Evolutionary conservation across 2,888 invertebrate genomes (phyloP), one percentile per base, ranked within the genome.

Genomic region (Drosophila tanythrix): DNA sequence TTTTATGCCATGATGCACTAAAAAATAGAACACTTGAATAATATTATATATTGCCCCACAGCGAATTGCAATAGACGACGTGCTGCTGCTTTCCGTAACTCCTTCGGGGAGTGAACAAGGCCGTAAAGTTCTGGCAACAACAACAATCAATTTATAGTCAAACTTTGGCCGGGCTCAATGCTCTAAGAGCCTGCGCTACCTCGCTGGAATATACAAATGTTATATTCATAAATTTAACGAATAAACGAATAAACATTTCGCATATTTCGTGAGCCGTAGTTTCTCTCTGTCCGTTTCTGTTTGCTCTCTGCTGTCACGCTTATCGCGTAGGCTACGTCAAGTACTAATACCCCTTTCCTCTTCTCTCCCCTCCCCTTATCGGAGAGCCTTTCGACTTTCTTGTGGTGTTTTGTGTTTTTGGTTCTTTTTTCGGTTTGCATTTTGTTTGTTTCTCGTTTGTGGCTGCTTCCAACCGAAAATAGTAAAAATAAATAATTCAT

Each of bases 141-240:
- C 63, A 68, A 59, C 56, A 69, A 72, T 48, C 72, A 84, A 80
- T 86, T 78, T 89, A 88, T 89, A 80, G 82, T 76, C 70, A 80
- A 87, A 89, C 73, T 89, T 79, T 87, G 55, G 82, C 70, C 36
- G 27, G 64, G 43, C 27, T 46, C 25, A 53, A 51, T 62, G 62
- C 71, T n/a, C 51, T 53, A 50, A 48, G 60, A 60, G 75, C 40
- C 67, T 64, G 56, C 63, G 63, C 81, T 74, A 67, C 79, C 74
- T 76, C 76, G 68, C 75, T 51, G 61, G 81, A 78, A 78, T 84
- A 74, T 69, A 59, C 79, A 79, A 76, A 76, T 79, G 74, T 88
- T 88, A 86, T 88, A 89, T 89, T 86, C 86, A 86, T 89, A 86
- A 86, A 86, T 86, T 86, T 89, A 85, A 89, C 89, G 21, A 21